A percentile compares a stretch with the other conserved stretches of the same genome.
Evolutionary conservation across 2,113 vertebrate species (phyloP).

Genomic region (Apodemus speciosus): DNA sequence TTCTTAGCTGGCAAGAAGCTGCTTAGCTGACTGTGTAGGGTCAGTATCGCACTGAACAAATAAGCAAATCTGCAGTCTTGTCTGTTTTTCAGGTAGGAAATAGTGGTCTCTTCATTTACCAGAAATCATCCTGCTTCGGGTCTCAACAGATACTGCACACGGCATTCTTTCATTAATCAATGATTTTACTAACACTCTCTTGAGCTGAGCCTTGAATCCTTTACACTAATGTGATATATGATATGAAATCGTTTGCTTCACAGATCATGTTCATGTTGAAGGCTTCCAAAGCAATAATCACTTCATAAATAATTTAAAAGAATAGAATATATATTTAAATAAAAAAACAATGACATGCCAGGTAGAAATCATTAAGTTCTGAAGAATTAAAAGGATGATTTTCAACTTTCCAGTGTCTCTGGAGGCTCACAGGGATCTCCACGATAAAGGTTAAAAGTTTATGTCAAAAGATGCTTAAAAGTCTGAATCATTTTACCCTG

Average conservation of each 20-base stretch:
- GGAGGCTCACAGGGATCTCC: background rate
- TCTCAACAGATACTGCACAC: background rate
- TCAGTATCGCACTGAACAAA: background rate
- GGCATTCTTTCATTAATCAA: background rate
- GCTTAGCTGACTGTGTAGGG: too few relatives aligned
- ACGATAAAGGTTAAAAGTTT: background rate
- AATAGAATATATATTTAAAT: conserved; percentile 25
- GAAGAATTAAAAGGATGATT: background rate
- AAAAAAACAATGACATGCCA: background rate
- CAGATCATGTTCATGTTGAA: conserved; percentile 22
- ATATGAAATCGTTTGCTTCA: background rate
- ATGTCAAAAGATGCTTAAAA: background rate
- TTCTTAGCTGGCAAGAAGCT: background rate
- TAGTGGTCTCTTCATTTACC: background rate
- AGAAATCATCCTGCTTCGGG: background rate
- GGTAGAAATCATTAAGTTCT: background rate
- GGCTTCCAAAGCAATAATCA: background rate
- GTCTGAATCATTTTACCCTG: background rate
- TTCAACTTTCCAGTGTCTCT: background rate
- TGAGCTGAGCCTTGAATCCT: background rate
- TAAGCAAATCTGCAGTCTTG: background rate
- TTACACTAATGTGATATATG: background rate
- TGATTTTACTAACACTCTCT: background rate
- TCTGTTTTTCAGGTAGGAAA: background rate
- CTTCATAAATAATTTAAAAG: conserved; percentile 47